Base-by-base conservation (phyloP, 2,888 invertebrate species). In the Mythimna lalbum region DNA sequence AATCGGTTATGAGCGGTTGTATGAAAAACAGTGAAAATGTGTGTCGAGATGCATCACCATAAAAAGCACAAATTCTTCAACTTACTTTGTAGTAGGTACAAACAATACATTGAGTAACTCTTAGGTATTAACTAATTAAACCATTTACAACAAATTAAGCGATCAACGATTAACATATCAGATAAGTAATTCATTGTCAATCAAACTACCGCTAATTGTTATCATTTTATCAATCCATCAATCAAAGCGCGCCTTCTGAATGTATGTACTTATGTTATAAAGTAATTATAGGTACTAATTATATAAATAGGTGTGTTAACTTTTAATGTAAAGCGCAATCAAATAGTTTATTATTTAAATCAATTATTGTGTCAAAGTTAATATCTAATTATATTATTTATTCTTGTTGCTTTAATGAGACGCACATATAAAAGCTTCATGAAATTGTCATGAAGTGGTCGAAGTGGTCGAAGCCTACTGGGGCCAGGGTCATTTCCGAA, bases 171-270 rank as follows among this genome's bases (percentile, higher is more conserved):
- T 53, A 59, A 57, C 31, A 50, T 56, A 79, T 68, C 47, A 49
- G 73, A 80, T 59, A 56, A 1, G 17, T 62, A 43, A 55, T 10
- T 59, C 50, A 68, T 62, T 84, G 75, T 72, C 83, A 84, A 75
- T 82, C 83, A 82, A 72, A 68, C 57, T 4, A 9, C 27, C n/a
- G 61, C 52, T 72, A 71, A 81, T 82, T 76, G 65, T 57, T 49
- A 79, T 72, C 56, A 65, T 72, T 76, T 65, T 72, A 80, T 73
- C 76, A 68, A 72, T 79, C 36, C 14, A 76, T 78, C 78, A 76
- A 76, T 68, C 64, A 67, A 52, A 50, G 14, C 19, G 14, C 31
- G 47, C 12, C 55, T 66, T 63, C 47, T 56, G 49, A 59, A 72
- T 52, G 57, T 31, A 39, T 69, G 21, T 68, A 76, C 61, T 69